Conservation (phyloP, 2,888 invertebrate genomes). For the Aricia artaxerxes region DNA sequence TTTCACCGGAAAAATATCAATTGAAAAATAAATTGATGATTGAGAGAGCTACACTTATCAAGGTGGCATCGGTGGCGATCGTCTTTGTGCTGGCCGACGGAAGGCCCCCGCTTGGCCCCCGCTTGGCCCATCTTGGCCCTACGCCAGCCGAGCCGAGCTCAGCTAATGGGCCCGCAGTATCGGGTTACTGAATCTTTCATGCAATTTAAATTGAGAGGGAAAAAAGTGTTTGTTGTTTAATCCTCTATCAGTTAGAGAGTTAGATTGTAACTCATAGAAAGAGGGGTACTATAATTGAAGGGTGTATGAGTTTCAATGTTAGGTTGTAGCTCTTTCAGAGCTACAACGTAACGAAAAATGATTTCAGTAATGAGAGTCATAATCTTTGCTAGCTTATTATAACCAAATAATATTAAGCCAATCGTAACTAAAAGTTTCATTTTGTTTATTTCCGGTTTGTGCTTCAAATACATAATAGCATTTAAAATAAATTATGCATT, state of each 20-base stretch:
- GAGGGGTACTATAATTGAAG: too few relatives aligned
- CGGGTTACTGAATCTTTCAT: slow-evolving; percentile 18
- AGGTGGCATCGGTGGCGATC: background rate
- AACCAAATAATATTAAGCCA: too few relatives aligned
- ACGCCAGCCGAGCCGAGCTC: slow-evolving; percentile 28
- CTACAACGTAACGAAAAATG: background rate
- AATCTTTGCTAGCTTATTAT: too few relatives aligned
- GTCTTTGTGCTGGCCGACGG: background rate
- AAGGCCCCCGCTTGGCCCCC: background rate
- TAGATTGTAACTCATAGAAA: background rate
- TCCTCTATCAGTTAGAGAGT: too few relatives aligned
- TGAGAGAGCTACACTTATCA: background rate
- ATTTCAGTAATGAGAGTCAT: too few relatives aligned
- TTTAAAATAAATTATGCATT: too few relatives aligned
- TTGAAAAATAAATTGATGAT: slow-evolving; percentile 14
- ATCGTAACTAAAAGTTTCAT: too few relatives aligned
- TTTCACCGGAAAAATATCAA: background rate
- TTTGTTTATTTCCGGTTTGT: too few relatives aligned
- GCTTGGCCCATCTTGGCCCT: slow-evolving; percentile 6
- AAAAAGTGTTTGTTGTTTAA: background rate
- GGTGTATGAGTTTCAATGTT: background rate
- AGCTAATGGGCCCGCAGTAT: slow-evolving; percentile 24
- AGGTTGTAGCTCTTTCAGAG: background rate
- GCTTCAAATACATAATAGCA: too few relatives aligned
- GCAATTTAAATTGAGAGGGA: slow-evolving; percentile 6